These are phyloP conservation scores for Hapalemur alaotrensis DNA, from an alignment of 2,797 vertebrate species.

Conservation along the genomic window DNA sequence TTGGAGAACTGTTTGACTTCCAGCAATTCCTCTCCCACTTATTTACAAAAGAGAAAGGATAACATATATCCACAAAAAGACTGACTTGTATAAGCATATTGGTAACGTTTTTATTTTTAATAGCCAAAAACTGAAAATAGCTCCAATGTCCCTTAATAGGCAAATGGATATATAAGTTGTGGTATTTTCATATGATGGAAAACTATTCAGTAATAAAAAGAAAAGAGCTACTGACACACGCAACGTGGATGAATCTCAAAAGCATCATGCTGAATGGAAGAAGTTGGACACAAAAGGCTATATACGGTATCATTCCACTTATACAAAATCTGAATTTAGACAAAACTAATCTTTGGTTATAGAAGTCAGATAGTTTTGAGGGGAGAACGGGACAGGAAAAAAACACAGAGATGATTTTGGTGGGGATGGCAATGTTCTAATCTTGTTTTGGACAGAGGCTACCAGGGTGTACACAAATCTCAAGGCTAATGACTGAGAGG, in stretches of 20 bases:
- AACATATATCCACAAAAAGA: not conserved
- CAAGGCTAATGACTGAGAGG: not conserved
- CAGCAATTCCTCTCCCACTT: not conserved
- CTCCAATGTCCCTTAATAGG: not conserved
- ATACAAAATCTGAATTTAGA: not conserved
- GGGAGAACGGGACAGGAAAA: not conserved
- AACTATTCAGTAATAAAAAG: not conserved
- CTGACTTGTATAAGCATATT: not conserved
- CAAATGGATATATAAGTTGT: not conserved
- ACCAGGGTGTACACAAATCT: not conserved
- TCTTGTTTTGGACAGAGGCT: not conserved
- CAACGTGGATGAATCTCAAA: not conserved
- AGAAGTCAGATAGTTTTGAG: not conserved
- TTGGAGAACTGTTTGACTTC: not conserved
- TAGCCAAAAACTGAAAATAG: not conserved
- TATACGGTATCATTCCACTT: not conserved
- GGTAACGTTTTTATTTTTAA: not conserved
- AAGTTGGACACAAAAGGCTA: not conserved
- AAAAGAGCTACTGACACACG: fast-evolving
- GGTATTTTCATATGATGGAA: not conserved
- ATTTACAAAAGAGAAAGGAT: not conserved
- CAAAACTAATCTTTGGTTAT: not conserved
- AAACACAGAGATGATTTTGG: not conserved
- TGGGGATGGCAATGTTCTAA: not conserved
- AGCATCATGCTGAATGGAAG: not conserved